A percentile compares a stretch with the other conserved stretches of the same genome.
These are phyloP conservation scores for Aphelinus certus DNA, from an alignment of 1,140 invertebrate species.

Conservation along the genomic window DNA sequence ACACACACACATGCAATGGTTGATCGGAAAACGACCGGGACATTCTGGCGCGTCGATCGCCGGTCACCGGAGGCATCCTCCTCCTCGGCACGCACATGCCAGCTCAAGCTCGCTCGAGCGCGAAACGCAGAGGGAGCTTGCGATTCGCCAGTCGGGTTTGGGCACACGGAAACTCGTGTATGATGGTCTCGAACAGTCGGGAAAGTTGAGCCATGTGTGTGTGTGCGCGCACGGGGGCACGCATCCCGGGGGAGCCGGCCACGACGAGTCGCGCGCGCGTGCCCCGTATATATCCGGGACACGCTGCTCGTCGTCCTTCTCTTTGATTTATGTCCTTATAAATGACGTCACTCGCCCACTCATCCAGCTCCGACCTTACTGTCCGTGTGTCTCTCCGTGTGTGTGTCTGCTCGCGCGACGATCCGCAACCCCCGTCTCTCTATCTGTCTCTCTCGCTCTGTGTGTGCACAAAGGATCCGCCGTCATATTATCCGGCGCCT, in stretches of 20 bases:
- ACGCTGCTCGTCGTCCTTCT: conserved; percentile 50
- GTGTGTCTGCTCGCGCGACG: conserved; percentile 24
- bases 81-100: conserved; percentile 18
- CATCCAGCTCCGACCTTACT: conserved; percentile 35
- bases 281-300: conserved; percentile 42
- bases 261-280: conserved; percentile 39
- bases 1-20: neutral
- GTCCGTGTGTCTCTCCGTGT: conserved; percentile 38
- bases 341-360: conserved; percentile 66
- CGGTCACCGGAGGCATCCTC: neutral
- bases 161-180: too few species aligned
- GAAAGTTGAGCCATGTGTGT: too few species aligned
- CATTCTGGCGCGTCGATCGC: too few species aligned
- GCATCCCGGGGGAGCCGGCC: conserved; percentile 52
- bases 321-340: conserved; percentile 68
- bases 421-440: conserved; percentile 9
- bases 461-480: conserved; percentile 65
- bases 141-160: conserved; percentile 1
- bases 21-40: too few species aligned
- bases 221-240: conserved; percentile 27
- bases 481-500: conserved; percentile 63
- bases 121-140: neutral
- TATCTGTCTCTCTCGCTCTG: conserved; percentile 35
- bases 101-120: conserved; percentile 16
- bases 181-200: too few species aligned